Base-by-base conservation (phyloP, 2,888 invertebrate genomes). In the Raillietiella orientalis region DNA sequence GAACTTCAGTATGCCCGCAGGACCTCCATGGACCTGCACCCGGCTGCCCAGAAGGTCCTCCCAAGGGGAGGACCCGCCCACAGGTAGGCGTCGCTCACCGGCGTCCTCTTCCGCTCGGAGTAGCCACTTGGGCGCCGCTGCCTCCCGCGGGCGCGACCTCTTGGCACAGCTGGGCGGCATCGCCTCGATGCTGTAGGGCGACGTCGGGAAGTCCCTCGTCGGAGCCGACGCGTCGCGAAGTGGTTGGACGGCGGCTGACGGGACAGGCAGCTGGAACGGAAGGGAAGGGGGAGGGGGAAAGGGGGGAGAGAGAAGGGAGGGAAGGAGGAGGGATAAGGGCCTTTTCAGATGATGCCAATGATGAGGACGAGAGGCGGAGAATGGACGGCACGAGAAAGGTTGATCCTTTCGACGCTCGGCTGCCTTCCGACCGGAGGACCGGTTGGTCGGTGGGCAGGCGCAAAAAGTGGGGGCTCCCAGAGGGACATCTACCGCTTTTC, bases 81-180 rank as follows among this genome's bases (percentile, higher is more conserved):
- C n/a, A n/a, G n/a, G n/a, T n/a, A n/a, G n/a, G n/a, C n/a, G n/a
- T n/a, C n/a, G n/a, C n/a, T n/a, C n/a, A n/a, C n/a, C n/a, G n/a
- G n/a, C n/a, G n/a, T n/a, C n/a, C n/a, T n/a, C n/a, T n/a, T n/a
- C n/a, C n/a, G n/a, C n/a, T n/a, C n/a, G n/a, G n/a, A n/a, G n/a
- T n/a, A n/a, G n/a, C 43, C 1, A 72, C 74, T 16, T 67, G 65
- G 38, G 74, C 74, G 0, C 72, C 72, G 5, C 56, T 46, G 8
- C 71, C 66, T 58, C 35, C 15, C 20, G 10, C 21, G 14, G 30
- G 30, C 14, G 21, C 20, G 8, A n/a, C n/a, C 11, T 26, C 24
- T 14, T 22, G 30, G 12, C 24, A 28, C 21, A 27, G 23, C 25
- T 31, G 28, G 23, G 28, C 28, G 30, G 28, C 29, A 27, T 31